These are phyloP conservation scores for Polymixis lichenea DNA, from an alignment of 2,888 invertebrate species.

Conservation along the genomic window DNA sequence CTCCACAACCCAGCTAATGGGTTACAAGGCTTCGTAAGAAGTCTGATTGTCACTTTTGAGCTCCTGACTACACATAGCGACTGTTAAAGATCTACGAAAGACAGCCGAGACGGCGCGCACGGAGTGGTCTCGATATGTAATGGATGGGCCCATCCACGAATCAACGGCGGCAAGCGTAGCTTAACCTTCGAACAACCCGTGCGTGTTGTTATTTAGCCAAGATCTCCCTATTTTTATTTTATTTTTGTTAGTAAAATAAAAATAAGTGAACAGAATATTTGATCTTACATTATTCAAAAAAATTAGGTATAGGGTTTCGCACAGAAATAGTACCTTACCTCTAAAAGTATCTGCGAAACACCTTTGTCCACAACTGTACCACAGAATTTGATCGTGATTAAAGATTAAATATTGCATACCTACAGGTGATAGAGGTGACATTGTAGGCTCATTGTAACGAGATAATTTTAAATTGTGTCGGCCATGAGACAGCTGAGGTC, in stretches of 20 bases:
- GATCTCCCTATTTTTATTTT: neutral
- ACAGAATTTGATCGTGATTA: conserved; percentile 42
- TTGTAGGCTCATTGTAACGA: conserved; percentile 23
- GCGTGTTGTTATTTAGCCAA: too few relatives aligned
- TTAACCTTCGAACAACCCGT: too few relatives aligned
- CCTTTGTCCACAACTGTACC: neutral
- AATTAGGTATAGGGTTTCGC: neutral
- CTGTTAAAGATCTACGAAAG: neutral
- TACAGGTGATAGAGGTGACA: conserved; percentile 38
- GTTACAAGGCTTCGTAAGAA: too few relatives aligned
- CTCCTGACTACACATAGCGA: too few relatives aligned
- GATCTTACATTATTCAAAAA: neutral
- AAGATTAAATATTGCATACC: conserved; percentile 15
- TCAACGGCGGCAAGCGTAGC: neutral
- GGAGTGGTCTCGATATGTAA: too few relatives aligned
- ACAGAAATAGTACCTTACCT: neutral
- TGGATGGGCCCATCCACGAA: too few relatives aligned
- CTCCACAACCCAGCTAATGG: too few relatives aligned
- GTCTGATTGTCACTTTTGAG: too few relatives aligned
- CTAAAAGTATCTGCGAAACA: neutral
- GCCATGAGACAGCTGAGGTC: conserved; percentile 19
- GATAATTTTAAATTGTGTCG: conserved; percentile 25
- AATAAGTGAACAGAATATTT: neutral
- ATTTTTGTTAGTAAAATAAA: neutral
- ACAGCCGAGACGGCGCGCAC: neutral